These are phyloP conservation scores for Neolamprologus fasciatus DNA, from an alignment of 2,113 vertebrate genomes.

Conservation along the genomic window DNA sequence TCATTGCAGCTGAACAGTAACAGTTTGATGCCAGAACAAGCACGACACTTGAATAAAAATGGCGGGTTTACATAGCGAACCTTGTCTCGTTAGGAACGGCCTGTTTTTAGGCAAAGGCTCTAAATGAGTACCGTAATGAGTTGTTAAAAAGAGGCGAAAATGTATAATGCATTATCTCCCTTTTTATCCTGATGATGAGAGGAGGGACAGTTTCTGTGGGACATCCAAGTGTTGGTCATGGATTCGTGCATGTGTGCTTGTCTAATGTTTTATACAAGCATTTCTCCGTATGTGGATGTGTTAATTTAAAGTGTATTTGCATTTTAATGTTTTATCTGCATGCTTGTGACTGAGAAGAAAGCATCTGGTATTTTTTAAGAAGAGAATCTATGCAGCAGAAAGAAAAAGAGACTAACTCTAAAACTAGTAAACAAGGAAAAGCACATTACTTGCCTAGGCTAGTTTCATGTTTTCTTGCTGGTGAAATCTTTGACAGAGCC, in stretches of 20 bases:
- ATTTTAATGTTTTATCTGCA: neutral
- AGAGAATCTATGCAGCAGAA: neutral
- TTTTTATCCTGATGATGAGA: constrained; percentile 50
- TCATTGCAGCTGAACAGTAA: neutral
- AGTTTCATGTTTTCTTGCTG: neutral
- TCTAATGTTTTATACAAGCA: neutral
- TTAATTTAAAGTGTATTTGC: neutral
- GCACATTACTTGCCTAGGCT: neutral
- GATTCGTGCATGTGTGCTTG: constrained; percentile 4
- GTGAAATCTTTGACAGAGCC: neutral
- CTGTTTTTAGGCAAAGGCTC: constrained; percentile 35
- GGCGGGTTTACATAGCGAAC: neutral
- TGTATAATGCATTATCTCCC: constrained; percentile 51
- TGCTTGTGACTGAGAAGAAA: neutral
- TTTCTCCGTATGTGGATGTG: neutral
- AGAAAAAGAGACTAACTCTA: too few relatives aligned
- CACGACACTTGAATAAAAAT: neutral
- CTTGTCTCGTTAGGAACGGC: constrained; percentile 24
- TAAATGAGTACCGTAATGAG: constrained; percentile 44
- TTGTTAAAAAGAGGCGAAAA: constrained; percentile 31
- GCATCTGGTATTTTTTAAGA: neutral
- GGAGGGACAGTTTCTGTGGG: constrained; percentile 48
- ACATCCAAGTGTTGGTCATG: constrained; percentile 53
- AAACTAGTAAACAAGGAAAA: too few relatives aligned
- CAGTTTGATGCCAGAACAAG: neutral